A percentile compares a stretch with the other conserved stretches of the same genome.
These are phyloP conservation scores for Montipora capricornis DNA, from an alignment of 64 coral and sea anemone genomes.

Conservation along the genomic window DNA sequence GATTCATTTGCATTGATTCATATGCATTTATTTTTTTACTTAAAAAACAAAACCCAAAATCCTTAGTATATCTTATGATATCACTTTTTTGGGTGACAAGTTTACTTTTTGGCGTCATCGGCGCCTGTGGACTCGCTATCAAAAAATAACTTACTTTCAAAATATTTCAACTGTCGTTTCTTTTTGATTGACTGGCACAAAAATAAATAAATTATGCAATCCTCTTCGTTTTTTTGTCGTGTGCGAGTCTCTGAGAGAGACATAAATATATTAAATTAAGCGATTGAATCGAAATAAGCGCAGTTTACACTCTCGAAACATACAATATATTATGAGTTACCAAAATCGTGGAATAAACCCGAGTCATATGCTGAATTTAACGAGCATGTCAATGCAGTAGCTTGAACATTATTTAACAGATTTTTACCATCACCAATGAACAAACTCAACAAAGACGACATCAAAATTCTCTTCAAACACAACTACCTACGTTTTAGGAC, in stretches of 20 bases:
- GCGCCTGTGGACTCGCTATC: neutral
- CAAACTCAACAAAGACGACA: neutral
- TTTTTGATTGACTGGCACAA: neutral
- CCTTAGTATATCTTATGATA: neutral
- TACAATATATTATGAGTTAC: neutral
- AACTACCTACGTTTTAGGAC: neutral
- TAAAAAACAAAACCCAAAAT: neutral
- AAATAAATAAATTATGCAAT: neutral
- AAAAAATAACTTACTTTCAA: conserved; percentile 27
- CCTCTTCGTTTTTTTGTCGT: neutral
- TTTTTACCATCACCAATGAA: neutral
- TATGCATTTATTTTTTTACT: neutral
- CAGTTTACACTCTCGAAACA: neutral
- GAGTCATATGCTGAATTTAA: neutral
- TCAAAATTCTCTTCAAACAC: neutral
- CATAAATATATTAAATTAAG: neutral
- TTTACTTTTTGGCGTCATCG: neutral
- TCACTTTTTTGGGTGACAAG: neutral
- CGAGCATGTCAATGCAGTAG: neutral
- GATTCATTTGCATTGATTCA: neutral
- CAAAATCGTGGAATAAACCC: neutral
- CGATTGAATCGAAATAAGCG: neutral
- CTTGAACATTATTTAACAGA: neutral
- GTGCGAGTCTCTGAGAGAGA: neutral
- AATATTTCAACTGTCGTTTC: neutral